phyloP scores from a whole-genome alignment of 2,113 vertebrate genomes.

The Toxostoma redivivum region DNA sequence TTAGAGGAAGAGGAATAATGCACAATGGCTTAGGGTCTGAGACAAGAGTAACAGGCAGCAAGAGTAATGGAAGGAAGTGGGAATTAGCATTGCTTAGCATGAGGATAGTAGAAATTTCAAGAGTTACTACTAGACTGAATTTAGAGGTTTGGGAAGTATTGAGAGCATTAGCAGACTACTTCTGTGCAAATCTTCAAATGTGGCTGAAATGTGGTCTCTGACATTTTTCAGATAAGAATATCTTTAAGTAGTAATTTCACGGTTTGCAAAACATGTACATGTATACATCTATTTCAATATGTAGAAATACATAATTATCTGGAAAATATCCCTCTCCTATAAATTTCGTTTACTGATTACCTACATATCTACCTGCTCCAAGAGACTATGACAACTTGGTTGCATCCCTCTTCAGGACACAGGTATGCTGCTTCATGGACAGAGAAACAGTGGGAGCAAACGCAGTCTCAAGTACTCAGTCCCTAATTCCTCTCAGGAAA shows the following conservation, averaged over 20 bases:
- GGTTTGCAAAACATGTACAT: background rate
- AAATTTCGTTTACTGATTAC: background rate
- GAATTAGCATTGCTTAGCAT: background rate
- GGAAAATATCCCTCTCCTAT: background rate
- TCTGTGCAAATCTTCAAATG: background rate
- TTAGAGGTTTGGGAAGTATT: background rate
- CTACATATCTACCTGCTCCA: background rate
- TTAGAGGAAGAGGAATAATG: background rate
- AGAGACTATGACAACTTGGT: background rate
- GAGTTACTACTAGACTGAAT: background rate
- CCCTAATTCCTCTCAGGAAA: background rate
- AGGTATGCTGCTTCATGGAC: background rate
- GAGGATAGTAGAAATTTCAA: background rate
- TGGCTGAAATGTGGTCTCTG: background rate
- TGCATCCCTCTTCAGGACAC: background rate
- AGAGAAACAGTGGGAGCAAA: fast-evolving
- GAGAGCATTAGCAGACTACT: background rate
- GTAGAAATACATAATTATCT: background rate
- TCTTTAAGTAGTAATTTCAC: background rate
- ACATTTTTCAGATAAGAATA: background rate
- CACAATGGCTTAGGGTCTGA: background rate
- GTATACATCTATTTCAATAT: background rate
- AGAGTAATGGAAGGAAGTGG: background rate
- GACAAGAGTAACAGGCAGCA: background rate
- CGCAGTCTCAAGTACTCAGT: background rate